These are phyloP conservation scores for Rhipidura dahli DNA, from an alignment of 2,113 vertebrate species.

Conservation along the genomic window DNA sequence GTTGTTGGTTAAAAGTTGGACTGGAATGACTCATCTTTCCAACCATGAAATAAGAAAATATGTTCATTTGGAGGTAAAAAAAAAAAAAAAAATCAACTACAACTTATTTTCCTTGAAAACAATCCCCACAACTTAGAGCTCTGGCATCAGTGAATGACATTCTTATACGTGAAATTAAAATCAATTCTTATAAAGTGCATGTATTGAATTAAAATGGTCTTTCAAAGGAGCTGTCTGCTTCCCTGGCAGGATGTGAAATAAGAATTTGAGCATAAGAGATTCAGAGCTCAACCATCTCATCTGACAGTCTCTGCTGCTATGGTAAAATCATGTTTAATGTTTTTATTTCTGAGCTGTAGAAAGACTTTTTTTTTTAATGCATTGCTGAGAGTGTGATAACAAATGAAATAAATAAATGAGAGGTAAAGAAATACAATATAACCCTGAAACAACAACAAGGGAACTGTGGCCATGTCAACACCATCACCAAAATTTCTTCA, in stretches of 20 bases:
- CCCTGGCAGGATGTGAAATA: not conserved
- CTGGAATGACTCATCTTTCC: not conserved
- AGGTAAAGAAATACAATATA: not conserved
- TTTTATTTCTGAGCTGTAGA: not conserved
- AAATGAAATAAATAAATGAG: not conserved
- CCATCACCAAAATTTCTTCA: not conserved
- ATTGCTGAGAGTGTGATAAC: not conserved
- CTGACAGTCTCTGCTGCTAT: not conserved
- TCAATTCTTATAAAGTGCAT: not conserved
- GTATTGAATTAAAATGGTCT: slow-evolving; percentile 11
- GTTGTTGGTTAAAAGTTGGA: not conserved
- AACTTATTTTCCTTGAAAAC: not conserved
- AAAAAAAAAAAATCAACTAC: not conserved
- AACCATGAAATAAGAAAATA: not conserved
- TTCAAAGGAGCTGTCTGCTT: not conserved
- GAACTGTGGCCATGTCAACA: not conserved
- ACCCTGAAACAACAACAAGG: not conserved
- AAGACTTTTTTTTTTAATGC: not conserved
- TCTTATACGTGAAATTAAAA: not conserved
- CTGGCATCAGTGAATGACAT: not conserved
- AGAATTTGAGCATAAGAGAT: not conserved
- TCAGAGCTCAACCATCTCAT: not conserved
- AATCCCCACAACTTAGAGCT: not conserved
- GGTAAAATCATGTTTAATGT: not conserved
- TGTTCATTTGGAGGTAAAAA: not conserved